Evolutionary conservation across 2,888 invertebrate genomes (phyloP).

Genomic region (Melinaea menophilus): DNA sequence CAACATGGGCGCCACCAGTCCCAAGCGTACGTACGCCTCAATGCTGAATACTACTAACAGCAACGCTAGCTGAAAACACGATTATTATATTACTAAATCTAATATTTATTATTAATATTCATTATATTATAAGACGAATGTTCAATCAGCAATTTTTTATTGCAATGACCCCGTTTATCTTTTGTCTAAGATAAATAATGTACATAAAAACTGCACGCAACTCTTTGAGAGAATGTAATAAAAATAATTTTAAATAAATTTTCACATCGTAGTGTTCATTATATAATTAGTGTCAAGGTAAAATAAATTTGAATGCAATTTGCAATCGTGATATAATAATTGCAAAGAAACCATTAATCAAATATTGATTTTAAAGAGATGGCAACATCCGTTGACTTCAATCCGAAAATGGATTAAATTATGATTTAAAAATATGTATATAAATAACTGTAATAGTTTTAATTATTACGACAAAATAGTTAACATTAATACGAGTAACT

Average conservation of each 20-base stretch:
- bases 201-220: not conserved
- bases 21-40: constrained; percentile 86
- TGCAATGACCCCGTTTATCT: not conserved
- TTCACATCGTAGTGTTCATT: not conserved
- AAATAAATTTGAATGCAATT: constrained; percentile 1
- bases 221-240: not conserved
- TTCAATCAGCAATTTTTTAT: not conserved
- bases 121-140: too few species aligned
- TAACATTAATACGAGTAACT: too few species aligned
- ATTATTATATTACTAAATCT: not conserved
- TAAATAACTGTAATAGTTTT: too few species aligned
- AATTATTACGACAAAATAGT: too few species aligned
- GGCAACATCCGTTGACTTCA: not conserved
- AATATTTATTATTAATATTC: not conserved
- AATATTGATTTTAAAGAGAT: not conserved
- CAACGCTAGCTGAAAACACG: constrained; percentile 77
- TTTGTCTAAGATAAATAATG: too few species aligned
- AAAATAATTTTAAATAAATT: not conserved
- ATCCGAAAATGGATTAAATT: too few species aligned
- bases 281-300: constrained; percentile 1
- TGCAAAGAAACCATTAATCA: constrained; percentile 6
- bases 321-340: not conserved
- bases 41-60: constrained; percentile 83
- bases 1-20: constrained; percentile 86
- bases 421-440: too few species aligned